A percentile compares a stretch with the other conserved stretches of the same genome.
Evolutionary conservation across 2,797 vertebrate species (phyloP).

Genomic region (Diplodus sargus): DNA sequence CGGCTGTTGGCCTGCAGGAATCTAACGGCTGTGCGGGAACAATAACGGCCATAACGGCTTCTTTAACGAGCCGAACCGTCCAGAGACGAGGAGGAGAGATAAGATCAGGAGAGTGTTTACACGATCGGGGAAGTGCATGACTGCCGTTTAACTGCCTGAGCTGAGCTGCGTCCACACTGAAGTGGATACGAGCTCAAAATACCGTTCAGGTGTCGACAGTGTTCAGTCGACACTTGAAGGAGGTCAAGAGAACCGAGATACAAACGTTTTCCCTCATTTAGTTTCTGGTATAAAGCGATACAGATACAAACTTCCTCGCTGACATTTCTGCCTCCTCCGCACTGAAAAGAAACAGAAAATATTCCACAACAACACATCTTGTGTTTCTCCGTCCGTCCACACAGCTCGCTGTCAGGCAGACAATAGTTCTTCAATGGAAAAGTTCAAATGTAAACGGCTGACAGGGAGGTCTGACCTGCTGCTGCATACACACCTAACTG

Average conservation of each 20-base stretch:
- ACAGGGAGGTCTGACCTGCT: too few species aligned
- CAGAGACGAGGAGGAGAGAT: slow-evolving; percentile 34
- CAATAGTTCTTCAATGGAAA: too few species aligned
- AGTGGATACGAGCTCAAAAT: neutral
- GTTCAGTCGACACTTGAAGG: neutral
- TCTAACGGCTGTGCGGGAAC: slow-evolving; percentile 46
- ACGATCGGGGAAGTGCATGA: slow-evolving; percentile 24
- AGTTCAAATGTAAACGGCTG: too few species aligned
- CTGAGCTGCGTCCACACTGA: neutral
- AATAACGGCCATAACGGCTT: slow-evolving; percentile 22
- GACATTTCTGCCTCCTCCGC: too few species aligned
- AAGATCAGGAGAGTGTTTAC: slow-evolving; percentile 47
- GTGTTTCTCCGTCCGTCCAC: too few species aligned
- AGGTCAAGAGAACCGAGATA: neutral
- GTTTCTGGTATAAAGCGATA: too few species aligned
- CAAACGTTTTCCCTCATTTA: too few species aligned
- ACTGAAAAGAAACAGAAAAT: too few species aligned
- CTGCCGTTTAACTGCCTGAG: slow-evolving; percentile 20
- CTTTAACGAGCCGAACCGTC: slow-evolving; percentile 39
- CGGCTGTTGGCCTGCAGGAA: slow-evolving; percentile 53
- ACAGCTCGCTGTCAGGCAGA: too few species aligned
- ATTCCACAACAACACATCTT: too few species aligned
- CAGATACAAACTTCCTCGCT: too few species aligned
- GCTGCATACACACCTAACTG: too few species aligned
- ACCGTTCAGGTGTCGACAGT: neutral